phyloP scores from a whole-genome alignment of 1,140 invertebrate genomes.

The Arion vulgaris region DNA sequence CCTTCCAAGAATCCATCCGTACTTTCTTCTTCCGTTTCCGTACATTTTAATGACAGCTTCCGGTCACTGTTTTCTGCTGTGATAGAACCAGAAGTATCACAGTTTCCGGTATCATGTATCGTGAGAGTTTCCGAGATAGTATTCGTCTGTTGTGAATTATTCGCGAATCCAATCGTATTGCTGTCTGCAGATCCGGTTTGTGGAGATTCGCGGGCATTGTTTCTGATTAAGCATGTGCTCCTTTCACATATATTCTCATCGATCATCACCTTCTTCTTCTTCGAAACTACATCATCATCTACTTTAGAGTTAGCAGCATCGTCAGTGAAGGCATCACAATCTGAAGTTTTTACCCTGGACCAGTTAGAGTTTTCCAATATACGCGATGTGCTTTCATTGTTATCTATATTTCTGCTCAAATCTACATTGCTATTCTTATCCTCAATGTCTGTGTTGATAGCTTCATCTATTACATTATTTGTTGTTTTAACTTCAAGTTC shows the following conservation, averaged over 20 bases:
- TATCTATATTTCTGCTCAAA: no score
- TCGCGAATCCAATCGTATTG: background rate
- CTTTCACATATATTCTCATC: background rate
- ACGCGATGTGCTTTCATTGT: background rate
- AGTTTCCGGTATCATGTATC: no score
- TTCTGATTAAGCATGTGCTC: background rate
- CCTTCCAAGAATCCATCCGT: background rate
- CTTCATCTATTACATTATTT: no score
- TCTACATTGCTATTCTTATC: no score
- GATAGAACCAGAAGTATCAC: background rate
- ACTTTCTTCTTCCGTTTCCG: background rate
- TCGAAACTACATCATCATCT: background rate
- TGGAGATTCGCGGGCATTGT: background rate
- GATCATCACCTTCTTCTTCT: background rate
- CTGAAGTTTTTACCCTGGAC: background rate
- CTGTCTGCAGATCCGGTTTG: background rate
- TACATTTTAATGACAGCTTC: background rate
- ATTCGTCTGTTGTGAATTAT: background rate
- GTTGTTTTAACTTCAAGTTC: background rate
- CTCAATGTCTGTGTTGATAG: no score
- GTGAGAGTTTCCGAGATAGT: background rate
- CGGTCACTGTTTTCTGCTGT: background rate
- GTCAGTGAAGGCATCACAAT: background rate
- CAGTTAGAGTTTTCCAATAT: background rate
- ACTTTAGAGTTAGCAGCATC: background rate